Evolutionary conservation across 2,797 vertebrate species (phyloP).

Genomic region (Gymnodraco acuticeps): DNA sequence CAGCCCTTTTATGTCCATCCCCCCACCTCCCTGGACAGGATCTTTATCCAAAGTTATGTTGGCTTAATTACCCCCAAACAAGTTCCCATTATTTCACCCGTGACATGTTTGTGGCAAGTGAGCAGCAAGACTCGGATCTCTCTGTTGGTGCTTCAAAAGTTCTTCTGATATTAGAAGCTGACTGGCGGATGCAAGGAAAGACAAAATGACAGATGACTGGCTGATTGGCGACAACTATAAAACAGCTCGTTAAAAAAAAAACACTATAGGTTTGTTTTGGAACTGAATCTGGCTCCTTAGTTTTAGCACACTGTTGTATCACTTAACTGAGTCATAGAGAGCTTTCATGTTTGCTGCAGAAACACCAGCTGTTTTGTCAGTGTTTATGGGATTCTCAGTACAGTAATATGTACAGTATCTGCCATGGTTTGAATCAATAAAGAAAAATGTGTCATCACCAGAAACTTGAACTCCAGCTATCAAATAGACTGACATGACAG

Average conservation of each 20-base stretch:
- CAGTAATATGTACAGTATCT: neutral
- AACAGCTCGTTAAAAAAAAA: conserved; percentile 56
- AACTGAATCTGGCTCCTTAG: conserved; percentile 13
- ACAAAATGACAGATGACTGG: conserved; percentile 72
- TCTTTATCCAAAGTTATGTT: conserved; percentile 76
- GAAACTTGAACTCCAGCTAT: neutral
- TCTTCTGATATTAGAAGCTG: conserved; percentile 73
- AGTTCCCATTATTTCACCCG: conserved; percentile 74
- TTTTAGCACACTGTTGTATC: conserved; percentile 16
- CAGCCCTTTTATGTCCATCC: conserved; percentile 84
- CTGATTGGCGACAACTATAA: conserved; percentile 67
- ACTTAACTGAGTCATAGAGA: conserved; percentile 27
- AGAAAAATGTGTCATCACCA: neutral
- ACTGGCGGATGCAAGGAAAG: conserved; percentile 70
- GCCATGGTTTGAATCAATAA: conserved; percentile 7
- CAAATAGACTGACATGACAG: neutral
- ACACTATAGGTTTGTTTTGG: conserved; percentile 54
- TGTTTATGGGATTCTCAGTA: conserved; percentile 17
- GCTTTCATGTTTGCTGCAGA: conserved; percentile 35
- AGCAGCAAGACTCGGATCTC: conserved; percentile 57
- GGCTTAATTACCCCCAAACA: conserved; percentile 70
- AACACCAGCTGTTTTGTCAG: conserved; percentile 35
- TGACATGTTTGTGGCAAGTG: conserved; percentile 54
- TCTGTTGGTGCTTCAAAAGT: conserved; percentile 54
- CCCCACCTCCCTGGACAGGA: conserved; percentile 69